Evolutionary conservation across 1,140 invertebrate genomes (phyloP).

Genomic region (Ips typographus): DNA sequence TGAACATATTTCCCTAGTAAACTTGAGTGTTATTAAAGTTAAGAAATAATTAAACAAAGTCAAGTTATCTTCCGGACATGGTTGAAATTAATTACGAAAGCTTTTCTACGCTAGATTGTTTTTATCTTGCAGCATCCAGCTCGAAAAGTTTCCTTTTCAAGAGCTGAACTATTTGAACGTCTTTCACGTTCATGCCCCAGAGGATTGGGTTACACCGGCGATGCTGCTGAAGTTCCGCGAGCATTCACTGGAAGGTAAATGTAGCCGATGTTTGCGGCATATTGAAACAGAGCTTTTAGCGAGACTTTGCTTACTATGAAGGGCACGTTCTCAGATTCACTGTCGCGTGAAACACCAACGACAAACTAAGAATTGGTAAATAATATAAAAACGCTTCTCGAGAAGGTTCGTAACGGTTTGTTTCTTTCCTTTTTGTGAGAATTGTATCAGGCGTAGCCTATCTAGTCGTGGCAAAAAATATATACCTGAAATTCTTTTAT

Average conservation of each 20-base stretch:
- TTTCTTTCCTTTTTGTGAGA: too few species aligned
- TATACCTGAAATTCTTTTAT: too few species aligned
- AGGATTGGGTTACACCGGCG: constrained; percentile 26
- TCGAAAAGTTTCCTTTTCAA: constrained; percentile 16
- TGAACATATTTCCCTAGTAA: too few species aligned
- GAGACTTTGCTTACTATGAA: constrained; percentile 36
- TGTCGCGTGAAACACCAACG: constrained; percentile 30
- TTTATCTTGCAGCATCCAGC: constrained; percentile 15
- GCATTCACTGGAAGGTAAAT: constrained; percentile 37
- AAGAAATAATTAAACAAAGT: too few species aligned
- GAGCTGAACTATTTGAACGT: constrained; percentile 18
- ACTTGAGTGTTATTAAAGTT: too few species aligned
- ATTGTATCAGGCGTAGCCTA: too few species aligned
- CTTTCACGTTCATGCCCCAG: constrained; percentile 30
- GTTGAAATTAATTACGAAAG: constrained; percentile 7
- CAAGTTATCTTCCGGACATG: too few species aligned
- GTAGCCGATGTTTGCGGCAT: constrained; percentile 39
- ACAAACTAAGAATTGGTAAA: constrained; percentile 23
- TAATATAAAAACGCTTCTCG: constrained; percentile 32
- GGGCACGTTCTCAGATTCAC: constrained; percentile 41
- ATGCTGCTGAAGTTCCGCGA: constrained; percentile 13
- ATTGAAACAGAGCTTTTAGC: constrained; percentile 42
- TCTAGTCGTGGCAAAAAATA: too few species aligned
- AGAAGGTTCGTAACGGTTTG: constrained; percentile 25
- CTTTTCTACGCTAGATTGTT: background rate